Evolutionary conservation across 2,797 vertebrate genomes (phyloP).

Genomic region (Enteromius paludinosus): DNA sequence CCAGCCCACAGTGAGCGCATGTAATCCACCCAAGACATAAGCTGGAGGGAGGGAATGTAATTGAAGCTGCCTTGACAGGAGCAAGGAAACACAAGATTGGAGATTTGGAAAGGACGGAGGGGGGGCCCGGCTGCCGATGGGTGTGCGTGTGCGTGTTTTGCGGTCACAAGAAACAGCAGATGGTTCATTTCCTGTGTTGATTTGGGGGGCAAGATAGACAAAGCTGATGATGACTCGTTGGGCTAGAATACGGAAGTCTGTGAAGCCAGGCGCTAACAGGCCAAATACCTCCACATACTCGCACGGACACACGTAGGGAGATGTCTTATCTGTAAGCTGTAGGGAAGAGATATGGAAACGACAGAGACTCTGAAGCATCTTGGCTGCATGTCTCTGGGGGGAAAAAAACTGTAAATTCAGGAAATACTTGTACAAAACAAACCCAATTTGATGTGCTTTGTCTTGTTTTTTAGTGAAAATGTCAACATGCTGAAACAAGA

Average conservation of each 20-base stretch:
- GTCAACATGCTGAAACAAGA: not conserved
- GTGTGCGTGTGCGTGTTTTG: slow-evolving; percentile 51
- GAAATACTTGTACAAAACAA: slow-evolving; percentile 42
- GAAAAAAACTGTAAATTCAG: slow-evolving; percentile 63
- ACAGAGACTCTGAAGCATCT: slow-evolving; percentile 70
- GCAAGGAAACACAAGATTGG: slow-evolving; percentile 68
- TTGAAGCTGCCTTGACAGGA: slow-evolving; percentile 75
- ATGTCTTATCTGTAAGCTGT: slow-evolving; percentile 58
- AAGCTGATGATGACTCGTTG: slow-evolving; percentile 40
- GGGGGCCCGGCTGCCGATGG: slow-evolving; percentile 3
- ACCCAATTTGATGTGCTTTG: not conserved
- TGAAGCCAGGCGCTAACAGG: not conserved
- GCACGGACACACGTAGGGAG: not conserved
- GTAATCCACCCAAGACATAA: slow-evolving; percentile 78
- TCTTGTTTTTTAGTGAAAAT: slow-evolving; percentile 9
- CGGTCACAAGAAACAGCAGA: slow-evolving; percentile 68
- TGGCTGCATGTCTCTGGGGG: slow-evolving; percentile 68
- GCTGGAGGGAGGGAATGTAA: slow-evolving; percentile 72
- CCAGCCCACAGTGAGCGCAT: slow-evolving; percentile 64
- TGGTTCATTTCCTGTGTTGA: slow-evolving; percentile 68
- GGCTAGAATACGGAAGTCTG: slow-evolving; percentile 17
- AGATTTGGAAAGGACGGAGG: slow-evolving; percentile 62
- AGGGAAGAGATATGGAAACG: not conserved
- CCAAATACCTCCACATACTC: slow-evolving; percentile 18
- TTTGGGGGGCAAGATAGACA: slow-evolving; percentile 38